Conservation (phyloP, 2,888 invertebrate genomes). For the Nemotelus nigrinus region DNA sequence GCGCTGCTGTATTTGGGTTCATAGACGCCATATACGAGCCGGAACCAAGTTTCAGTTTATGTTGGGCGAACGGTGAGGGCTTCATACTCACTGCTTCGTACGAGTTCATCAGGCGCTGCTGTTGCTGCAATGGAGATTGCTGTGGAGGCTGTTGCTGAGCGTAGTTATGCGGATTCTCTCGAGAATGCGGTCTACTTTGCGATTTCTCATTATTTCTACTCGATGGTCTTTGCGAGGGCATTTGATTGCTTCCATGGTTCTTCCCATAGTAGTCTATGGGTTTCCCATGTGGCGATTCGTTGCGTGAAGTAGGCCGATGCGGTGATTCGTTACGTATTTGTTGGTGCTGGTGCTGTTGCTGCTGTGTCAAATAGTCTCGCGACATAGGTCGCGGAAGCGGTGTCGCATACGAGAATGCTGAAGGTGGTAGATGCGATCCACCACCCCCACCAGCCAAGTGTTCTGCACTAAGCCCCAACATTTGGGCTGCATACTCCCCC, state of each 20-base stretch:
- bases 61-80: conserved; percentile 63
- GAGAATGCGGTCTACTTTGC: conserved; percentile 61
- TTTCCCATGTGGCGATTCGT: conserved; percentile 58
- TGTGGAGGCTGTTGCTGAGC: conserved; percentile 41
- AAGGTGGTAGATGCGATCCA: conserved; percentile 43
- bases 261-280: conserved; percentile 58
- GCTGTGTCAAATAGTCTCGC: conserved; percentile 54
- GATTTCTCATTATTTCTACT: conserved; percentile 57
- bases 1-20: conserved; percentile 33
- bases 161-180: conserved; percentile 55
- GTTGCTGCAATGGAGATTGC: conserved; percentile 26
- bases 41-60: conserved; percentile 62
- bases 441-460: conserved; percentile 56
- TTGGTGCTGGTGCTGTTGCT: conserved; percentile 50
- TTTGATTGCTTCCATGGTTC: conserved; percentile 50
- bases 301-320: conserved; percentile 59
- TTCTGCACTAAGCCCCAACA: conserved; percentile 79
- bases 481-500: conserved; percentile 92
- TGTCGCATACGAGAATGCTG: conserved; percentile 49
- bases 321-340: conserved; percentile 56
- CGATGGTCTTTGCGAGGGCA: conserved; percentile 52
- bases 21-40: conserved; percentile 32
- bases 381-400: conserved; percentile 54
- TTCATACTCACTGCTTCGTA: conserved; percentile 58
- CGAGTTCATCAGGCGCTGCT: conserved; percentile 46